Percentiles rank a stretch among this genome's conserved stretches.
Conservation (phyloP, 2,797 vertebrate species). For the Monodelphis domestica region DNA sequence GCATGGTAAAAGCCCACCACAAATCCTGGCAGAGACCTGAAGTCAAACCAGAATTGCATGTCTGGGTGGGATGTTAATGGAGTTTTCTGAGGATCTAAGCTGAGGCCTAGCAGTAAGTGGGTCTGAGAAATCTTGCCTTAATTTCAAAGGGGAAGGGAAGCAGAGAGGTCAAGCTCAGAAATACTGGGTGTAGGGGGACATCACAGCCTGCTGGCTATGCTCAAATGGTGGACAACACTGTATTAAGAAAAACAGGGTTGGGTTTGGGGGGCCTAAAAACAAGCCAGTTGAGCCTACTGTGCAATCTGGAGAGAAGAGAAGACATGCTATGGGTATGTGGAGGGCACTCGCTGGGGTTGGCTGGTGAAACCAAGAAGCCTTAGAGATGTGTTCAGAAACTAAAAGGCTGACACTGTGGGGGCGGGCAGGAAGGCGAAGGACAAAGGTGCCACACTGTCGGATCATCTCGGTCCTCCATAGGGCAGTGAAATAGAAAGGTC, state of each 20-base stretch:
- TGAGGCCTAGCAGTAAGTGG: neutral
- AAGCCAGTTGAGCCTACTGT: neutral
- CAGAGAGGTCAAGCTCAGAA: neutral
- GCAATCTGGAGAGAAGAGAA: neutral
- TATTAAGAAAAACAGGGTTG: neutral
- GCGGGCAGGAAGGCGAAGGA: constrained; percentile 2
- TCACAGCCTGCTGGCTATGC: neutral
- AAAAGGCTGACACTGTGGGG: constrained; percentile 16
- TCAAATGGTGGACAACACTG: neutral
- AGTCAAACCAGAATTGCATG: neutral
- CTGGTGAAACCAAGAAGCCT: constrained; percentile 16
- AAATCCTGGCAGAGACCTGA: neutral
- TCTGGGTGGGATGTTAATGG: neutral
- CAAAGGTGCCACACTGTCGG: constrained; percentile 52
- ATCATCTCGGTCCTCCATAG: constrained; percentile 71
- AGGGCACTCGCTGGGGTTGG: constrained; percentile 3
- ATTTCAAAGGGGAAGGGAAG: neutral
- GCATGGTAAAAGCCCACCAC: neutral
- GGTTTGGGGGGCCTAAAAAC: neutral
- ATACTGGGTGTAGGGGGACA: neutral
- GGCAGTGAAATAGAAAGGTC: constrained; percentile 83
- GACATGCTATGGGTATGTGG: constrained; percentile 21
- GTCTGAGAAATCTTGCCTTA: neutral
- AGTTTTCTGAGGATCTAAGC: neutral
- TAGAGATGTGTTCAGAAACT: constrained; percentile 34